Conservation (phyloP, 2,888 invertebrate species). For the Habrosyne pyritoides region DNA sequence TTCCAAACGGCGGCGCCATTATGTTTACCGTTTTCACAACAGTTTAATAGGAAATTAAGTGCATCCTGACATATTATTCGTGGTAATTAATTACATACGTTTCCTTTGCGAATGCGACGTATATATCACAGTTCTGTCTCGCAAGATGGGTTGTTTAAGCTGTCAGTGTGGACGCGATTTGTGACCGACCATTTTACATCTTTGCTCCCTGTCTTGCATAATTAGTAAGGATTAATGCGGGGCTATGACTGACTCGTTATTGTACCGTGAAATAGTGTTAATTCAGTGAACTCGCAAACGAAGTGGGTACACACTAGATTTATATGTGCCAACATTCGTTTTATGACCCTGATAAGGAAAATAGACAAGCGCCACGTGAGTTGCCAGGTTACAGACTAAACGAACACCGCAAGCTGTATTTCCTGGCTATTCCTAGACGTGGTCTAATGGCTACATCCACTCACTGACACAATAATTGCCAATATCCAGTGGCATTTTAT, state of each 20-base stretch:
- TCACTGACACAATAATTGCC: background rate
- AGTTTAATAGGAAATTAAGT: slow-evolving; percentile 78
- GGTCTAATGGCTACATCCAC: background rate
- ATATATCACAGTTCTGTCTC: slow-evolving; percentile 79
- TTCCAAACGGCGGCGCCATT: slow-evolving; percentile 41
- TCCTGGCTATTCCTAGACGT: background rate
- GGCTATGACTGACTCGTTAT: slow-evolving; percentile 75
- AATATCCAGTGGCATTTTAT: background rate
- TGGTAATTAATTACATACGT: slow-evolving; percentile 76
- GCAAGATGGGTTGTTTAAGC: slow-evolving; percentile 77
- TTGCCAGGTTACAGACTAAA: background rate
- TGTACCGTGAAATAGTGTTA: slow-evolving; percentile 63
- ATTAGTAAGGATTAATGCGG: slow-evolving; percentile 80
- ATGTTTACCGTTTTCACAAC: slow-evolving; percentile 57
- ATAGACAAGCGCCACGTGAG: background rate
- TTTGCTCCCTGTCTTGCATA: slow-evolving; percentile 79
- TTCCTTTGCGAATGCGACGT: slow-evolving; percentile 66
- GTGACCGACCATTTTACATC: slow-evolving; percentile 79
- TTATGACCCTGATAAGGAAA: background rate
- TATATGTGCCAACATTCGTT: background rate
- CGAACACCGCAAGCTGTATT: too few species aligned
- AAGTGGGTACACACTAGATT: slow-evolving; percentile 6
- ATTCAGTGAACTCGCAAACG: slow-evolving; percentile 28
- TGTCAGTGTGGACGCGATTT: slow-evolving; percentile 79
- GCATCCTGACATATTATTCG: slow-evolving; percentile 78